Evolutionary conservation across 2,113 vertebrate genomes (phyloP).

Genomic region (Nannospalax galili): DNA sequence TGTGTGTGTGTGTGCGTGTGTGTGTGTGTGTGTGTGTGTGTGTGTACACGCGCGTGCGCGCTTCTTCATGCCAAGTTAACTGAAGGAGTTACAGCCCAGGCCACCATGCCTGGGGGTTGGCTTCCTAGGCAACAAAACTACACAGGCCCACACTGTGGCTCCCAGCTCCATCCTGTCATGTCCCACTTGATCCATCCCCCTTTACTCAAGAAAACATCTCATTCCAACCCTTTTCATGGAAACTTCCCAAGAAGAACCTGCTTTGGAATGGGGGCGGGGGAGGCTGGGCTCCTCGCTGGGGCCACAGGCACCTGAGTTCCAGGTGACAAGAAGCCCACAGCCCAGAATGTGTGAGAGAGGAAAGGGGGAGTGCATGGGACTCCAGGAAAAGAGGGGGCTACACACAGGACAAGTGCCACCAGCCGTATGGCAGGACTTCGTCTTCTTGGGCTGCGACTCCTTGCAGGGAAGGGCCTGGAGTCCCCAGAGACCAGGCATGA

Average conservation of each 20-base stretch:
- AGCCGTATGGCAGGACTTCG: too few species aligned
- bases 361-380: too few species aligned
- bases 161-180: neutral
- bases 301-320: neutral
- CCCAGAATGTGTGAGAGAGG: neutral
- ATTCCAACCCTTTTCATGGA: constrained; percentile 32
- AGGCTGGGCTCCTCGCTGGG: neutral
- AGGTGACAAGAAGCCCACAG: neutral
- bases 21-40: too few species aligned
- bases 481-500: too few species aligned
- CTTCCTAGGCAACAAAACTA: neutral
- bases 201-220: constrained; percentile 46
- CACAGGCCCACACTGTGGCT: neutral
- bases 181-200: neutral
- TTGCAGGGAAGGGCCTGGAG: too few species aligned
- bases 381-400: neutral
- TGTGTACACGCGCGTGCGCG: too few species aligned
- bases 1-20: too few species aligned
- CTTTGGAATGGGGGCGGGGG: neutral
- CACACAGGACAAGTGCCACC: too few species aligned
- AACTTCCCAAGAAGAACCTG: neutral
- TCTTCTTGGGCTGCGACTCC: too few species aligned
- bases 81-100: neutral
- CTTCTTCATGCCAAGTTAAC: neutral
- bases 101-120: neutral